These are phyloP conservation scores for Trichogramma dendrolimi DNA, from an alignment of 2,888 invertebrate genomes.

Conservation along the genomic window DNA sequence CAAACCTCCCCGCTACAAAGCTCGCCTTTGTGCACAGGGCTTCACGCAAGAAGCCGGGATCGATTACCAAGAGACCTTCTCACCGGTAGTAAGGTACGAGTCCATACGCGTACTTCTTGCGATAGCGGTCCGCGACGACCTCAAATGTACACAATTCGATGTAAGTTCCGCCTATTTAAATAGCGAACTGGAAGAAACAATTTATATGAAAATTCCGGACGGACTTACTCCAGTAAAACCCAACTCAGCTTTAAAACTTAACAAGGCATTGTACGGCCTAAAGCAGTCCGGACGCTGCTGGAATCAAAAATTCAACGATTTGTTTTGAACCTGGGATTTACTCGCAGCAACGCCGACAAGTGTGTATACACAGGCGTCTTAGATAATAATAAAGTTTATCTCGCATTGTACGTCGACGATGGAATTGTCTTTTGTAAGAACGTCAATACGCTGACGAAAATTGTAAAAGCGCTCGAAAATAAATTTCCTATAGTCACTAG, in stretches of 20 bases:
- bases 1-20: constrained; percentile 1
- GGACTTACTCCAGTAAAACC: background rate
- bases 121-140: constrained; percentile 5
- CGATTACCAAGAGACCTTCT: constrained; percentile 4
- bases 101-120: constrained; percentile 7
- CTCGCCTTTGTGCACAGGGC: constrained; percentile 4
- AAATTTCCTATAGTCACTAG: constrained; percentile 9
- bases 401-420: constrained; percentile 14
- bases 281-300: constrained; percentile 14
- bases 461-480: constrained; percentile 3
- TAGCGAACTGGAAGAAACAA: constrained; percentile 11
- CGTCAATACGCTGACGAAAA: constrained; percentile 3
- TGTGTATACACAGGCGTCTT: background rate
- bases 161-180: constrained; percentile 9
- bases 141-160: constrained; percentile 7
- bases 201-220: constrained; percentile 8
- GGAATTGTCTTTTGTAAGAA: constrained; percentile 3
- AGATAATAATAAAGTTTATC: background rate
- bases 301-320: constrained; percentile 10
- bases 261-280: constrained; percentile 4
- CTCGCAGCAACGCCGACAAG: background rate
- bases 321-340: constrained; percentile 7
- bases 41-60: constrained; percentile 3
- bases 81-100: constrained; percentile 11
- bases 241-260: background rate